Conservation (phyloP, 2,797 vertebrate species). For the Oceanodroma leucorhoa region DNA sequence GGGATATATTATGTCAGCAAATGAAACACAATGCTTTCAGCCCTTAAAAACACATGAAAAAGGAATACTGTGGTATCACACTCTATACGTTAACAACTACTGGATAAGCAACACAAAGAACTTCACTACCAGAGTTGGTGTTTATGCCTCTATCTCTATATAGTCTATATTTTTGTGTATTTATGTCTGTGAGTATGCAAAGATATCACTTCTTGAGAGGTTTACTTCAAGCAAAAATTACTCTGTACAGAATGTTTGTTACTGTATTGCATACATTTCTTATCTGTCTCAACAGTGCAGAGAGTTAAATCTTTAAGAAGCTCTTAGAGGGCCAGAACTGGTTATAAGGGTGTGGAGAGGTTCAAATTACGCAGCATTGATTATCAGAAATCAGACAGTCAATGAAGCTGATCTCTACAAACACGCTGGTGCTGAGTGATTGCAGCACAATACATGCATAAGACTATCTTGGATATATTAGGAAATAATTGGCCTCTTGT, state of each 20-base stretch:
- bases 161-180: neutral
- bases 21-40: neutral
- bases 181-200: neutral
- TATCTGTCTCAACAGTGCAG: neutral
- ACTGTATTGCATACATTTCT: neutral
- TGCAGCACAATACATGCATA: neutral
- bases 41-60: neutral
- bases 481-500: neutral
- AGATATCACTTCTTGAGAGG: neutral
- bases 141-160: neutral
- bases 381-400: neutral
- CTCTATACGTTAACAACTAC: neutral
- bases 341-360: constrained; percentile 1
- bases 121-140: neutral
- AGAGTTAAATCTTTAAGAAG: neutral
- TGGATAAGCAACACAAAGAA: neutral
- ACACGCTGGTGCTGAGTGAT: neutral
- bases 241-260: neutral
- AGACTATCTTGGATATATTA: neutral
- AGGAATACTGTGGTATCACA: neutral
- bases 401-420: neutral
- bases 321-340: neutral
- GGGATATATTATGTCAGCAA: neutral
- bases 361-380: neutral
- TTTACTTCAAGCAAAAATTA: neutral